Evolutionary conservation across 2,797 vertebrate genomes (phyloP), one percentile per base, ranked within the genome.

Genomic region (Acridotheres tristis): DNA sequence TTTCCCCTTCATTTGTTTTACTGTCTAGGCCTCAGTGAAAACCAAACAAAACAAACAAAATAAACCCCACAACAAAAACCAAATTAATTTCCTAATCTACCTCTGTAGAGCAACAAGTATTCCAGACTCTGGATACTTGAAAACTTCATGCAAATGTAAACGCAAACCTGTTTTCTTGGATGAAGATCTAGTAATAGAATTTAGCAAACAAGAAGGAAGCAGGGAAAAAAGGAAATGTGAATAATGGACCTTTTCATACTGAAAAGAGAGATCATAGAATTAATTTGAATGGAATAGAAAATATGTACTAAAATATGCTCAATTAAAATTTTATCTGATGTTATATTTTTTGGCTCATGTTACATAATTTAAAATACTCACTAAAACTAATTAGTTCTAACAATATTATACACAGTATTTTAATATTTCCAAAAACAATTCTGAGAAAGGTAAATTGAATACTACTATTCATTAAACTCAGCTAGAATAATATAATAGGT

Each of bases 171-270:
- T 62, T 83, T 73, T 65, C 26, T 67, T 91, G 80, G 25, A 78
- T 32, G 23, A 80, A 91, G 89, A 83, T 69, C 34, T 88, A 93
- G 76, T 57, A 57, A 91, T 36, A 76, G 53, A 90, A 93, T 82
- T 93, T 58, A 95, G 68, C 30, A 91, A 95, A 84, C 25, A 72
- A 36, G 42, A 91, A 65, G 51, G 43, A 93, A 91, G 32, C 53
- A 72, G 45, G n/a, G 47, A 40, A 93, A 77, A 69, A 62, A 79
- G 2, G 67, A 87, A 87, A 91, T 8, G 11, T 75, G 90, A 63
- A 65, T 71, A 85, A 77, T 30, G 14, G 42, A 55, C 50, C 22
- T 77, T 51, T 77, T 57, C 48, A 68, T 55, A 55, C 40, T 54
- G 18, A 62, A 91, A 79, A 27, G 18, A 85, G 17, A 75, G 22